Conservation (phyloP, 2,113 vertebrate species). For the Mustelus asterias region DNA sequence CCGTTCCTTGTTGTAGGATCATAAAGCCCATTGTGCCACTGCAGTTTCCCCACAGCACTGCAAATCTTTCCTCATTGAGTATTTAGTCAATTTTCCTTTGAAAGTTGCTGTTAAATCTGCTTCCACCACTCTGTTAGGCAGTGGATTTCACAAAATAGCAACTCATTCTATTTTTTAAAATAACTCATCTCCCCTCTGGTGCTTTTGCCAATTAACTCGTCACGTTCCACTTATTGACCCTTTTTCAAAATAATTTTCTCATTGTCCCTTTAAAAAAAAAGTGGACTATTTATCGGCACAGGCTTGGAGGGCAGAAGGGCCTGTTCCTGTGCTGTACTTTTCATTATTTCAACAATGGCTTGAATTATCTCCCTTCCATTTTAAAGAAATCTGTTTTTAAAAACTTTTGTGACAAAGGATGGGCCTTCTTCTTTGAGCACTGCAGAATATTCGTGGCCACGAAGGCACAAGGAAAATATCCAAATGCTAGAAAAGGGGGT, state of each 20-base stretch:
- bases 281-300: background rate
- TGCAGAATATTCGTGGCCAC: background rate
- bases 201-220: background rate
- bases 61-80: background rate
- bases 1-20: background rate
- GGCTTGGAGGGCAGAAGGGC: no score
- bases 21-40: background rate
- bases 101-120: background rate
- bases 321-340: no score
- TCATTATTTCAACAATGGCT: background rate
- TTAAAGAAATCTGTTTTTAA: background rate
- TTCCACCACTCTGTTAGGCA: background rate
- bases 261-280: background rate
- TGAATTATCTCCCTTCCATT: background rate
- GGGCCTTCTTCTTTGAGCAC: background rate
- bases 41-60: background rate
- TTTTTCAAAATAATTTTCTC: background rate
- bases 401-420: background rate
- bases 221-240: background rate
- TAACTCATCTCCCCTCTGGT: background rate
- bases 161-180: background rate
- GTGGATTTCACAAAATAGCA: background rate
- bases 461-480: background rate
- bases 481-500: background rate
- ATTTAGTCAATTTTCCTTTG: background rate